Evolutionary conservation across 2,113 vertebrate genomes (phyloP), one percentile per base, ranked within the genome.

Genomic region (Oriolus oriolus): DNA sequence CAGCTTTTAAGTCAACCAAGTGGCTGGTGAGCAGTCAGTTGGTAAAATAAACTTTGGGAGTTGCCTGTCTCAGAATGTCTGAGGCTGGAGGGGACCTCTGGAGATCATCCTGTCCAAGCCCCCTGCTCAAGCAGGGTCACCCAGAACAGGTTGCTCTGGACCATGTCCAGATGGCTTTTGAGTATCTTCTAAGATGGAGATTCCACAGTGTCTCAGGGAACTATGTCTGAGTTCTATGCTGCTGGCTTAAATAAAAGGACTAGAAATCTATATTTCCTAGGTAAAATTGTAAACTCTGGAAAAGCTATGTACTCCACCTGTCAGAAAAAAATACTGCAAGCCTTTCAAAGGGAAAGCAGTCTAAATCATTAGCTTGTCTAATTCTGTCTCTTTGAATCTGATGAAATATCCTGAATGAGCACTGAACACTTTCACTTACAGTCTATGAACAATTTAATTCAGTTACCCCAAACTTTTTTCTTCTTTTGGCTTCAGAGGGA

Each of bases 401-500:
- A 49, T 44, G 9, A 74, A 86, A 17, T 66, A 47, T 27, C 74
- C 18, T 76, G 42, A 86, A 65, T 71, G 27, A 81, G 30, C 4
- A 26, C 10, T 83, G 45, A 65, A 23, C 21, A 20, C 19, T 74
- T 95, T 22, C 8, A 54, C 14, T 47, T 60, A 35, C 4, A 76
- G 37, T 65, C 30, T 56, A 2, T 60, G 19, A 84, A 78, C 16
- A 66, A 10, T 53, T 77, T 5, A 60, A 11, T 59, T 79, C n/a
- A 64, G 49, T 79, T 65, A 50, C 39, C 9, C 2, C 11, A 27
- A 28, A 75, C 7, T 65, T 65, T 78, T 83, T 61, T 59, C 4
- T 64, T 39, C 9, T 84, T 75, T 78, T 93, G 22, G 42, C 31
- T 95, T 81, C 68, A 99, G 99, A 99, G 96, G 99, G 99, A 84